phyloP scores from a whole-genome alignment of 2,797 vertebrate species.

The Muscicapa striata region DNA sequence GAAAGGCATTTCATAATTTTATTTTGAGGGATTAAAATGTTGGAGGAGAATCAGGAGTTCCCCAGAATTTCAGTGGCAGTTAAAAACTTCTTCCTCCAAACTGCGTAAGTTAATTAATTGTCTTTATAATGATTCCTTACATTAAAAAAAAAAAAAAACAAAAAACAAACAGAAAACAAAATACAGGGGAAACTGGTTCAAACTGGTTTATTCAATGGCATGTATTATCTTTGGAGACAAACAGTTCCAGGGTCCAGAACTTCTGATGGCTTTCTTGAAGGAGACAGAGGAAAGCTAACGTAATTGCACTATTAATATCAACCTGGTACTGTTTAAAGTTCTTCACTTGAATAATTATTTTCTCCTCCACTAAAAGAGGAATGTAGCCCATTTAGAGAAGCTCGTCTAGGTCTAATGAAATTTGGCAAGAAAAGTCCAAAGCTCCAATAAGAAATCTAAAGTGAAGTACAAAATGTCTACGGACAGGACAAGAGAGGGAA shows the following conservation, averaged over 20 bases:
- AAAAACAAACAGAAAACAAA: too few species aligned
- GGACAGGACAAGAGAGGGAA: neutral
- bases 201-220: too few species aligned
- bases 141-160: neutral
- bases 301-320: neutral
- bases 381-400: neutral
- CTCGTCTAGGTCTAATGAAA: neutral
- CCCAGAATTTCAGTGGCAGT: neutral
- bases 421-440: neutral
- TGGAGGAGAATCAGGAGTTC: neutral
- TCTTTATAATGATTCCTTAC: neutral
- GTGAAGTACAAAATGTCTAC: neutral
- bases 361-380: neutral
- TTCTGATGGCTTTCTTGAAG: neutral
- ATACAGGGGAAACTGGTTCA: neutral
- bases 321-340: neutral
- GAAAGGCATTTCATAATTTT: neutral
- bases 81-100: neutral
- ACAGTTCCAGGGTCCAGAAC: neutral
- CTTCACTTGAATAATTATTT: neutral
- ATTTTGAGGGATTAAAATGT: neutral
- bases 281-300: neutral
- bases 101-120: neutral
- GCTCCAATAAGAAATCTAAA: neutral
- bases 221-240: neutral